Evolutionary conservation across 2,888 invertebrate genomes (phyloP), one percentile per base, ranked within the genome.

Genomic region (Marasmarcha lunaedactyla): DNA sequence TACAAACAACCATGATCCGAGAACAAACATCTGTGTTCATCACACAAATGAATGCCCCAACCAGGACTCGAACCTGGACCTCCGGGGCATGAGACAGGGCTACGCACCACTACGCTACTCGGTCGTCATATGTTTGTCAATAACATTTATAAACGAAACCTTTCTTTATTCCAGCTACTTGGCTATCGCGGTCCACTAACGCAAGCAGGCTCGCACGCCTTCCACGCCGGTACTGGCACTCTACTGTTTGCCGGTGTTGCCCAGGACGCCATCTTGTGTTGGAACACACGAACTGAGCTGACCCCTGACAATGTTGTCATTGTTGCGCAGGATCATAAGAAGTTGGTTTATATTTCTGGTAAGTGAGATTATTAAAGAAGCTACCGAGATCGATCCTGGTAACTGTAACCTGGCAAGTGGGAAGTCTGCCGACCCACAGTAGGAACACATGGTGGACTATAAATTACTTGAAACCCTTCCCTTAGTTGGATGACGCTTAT

Each of bases 181-280:
- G 93, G 93, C 0, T 47, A 50, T 0, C 49, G 67, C 14, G 78
- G 86, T 59, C 42, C 84, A 68, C 49, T 89, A 85, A 34, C 73
- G 43, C 42, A 76, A 65, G 87, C 86, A 2, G 93, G 93, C 44
- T 88, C 90, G 0, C 90, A 90, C 38, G 87, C 83, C 39, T 84
- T 89, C 49, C 90, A 93, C 62, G 66, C 76, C 13, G 52, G 60
- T 0, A 86, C 88, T 0, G 86, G 86, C 1, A 85, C 88, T 0
- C 63, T 93, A 20, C 89, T 92, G 57, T 89, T 88, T 50, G 88
- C 87, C 0, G 87, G 91, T 46, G 87, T 92, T 0, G 90, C 89
- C 25, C 87, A 85, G 45, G 90, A 92, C 56, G 91, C 89, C 1
- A 71, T 94, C 1, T 88, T 89, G 12, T 94, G 94, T 55, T 93